phyloP scores from a whole-genome alignment of 64 coral and sea anemone genomes.

The Trachythela sp. region DNA sequence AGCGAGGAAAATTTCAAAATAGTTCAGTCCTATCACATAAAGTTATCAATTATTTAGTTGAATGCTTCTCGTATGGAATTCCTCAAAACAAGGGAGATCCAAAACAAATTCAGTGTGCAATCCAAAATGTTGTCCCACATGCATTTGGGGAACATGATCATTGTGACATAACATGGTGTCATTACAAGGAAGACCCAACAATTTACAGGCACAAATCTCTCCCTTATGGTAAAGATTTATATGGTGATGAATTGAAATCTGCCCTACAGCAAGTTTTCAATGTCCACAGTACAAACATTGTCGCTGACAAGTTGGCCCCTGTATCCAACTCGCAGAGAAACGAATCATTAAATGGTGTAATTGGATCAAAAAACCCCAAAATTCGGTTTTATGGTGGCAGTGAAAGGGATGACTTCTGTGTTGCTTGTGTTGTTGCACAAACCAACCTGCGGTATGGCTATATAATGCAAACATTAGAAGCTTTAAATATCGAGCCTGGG shows the following conservation, averaged over 20 bases:
- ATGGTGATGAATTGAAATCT: background rate
- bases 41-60: background rate
- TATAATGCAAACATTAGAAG: too few species aligned
- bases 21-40: slow-evolving; percentile 2
- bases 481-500: too few species aligned
- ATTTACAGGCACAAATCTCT: background rate
- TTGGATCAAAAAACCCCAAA: too few species aligned
- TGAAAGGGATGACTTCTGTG: too few species aligned
- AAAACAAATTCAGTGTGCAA: background rate
- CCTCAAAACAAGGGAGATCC: slow-evolving; percentile 9
- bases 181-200: background rate
- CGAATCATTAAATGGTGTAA: background rate
- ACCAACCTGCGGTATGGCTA: too few species aligned
- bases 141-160: background rate
- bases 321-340: background rate
- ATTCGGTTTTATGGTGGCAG: too few species aligned
- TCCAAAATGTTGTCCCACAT: background rate
- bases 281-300: background rate
- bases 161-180: background rate
- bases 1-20: slow-evolving; percentile 21
- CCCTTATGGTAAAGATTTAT: background rate
- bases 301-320: background rate
- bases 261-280: background rate
- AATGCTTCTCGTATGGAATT: background rate
- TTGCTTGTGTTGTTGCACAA: too few species aligned